These are phyloP conservation scores for Neodiprion fabricii DNA, from an alignment of 1,140 invertebrate species.

Conservation along the genomic window DNA sequence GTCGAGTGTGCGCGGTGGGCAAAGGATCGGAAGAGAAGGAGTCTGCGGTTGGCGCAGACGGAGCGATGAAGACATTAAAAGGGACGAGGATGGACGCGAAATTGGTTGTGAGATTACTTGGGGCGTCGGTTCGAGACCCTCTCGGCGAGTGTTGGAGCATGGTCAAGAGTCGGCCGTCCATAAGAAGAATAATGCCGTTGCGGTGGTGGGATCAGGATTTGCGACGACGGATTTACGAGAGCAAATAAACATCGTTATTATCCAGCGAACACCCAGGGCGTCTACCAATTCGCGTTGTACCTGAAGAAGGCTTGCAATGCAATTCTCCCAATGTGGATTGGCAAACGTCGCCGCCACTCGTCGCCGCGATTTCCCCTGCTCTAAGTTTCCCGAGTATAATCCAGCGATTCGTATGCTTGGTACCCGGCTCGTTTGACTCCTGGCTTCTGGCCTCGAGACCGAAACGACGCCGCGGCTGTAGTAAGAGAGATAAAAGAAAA, in stretches of 20 bases:
- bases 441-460: neutral
- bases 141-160: neutral
- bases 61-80: slow-evolving; percentile 52
- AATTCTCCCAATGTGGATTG: too few relatives aligned
- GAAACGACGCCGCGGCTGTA: too few relatives aligned
- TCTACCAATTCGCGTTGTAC: neutral
- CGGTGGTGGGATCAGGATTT: neutral
- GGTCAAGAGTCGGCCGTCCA: too few relatives aligned
- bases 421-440: neutral
- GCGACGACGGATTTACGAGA: neutral
- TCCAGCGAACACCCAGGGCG: slow-evolving; percentile 1
- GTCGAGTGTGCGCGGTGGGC: neutral
- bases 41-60: slow-evolving; percentile 35
- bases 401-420: neutral
- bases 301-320: too few relatives aligned
- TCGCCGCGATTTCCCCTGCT: too few relatives aligned
- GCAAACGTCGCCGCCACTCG: too few relatives aligned
- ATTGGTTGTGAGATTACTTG: slow-evolving; percentile 41
- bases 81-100: slow-evolving; percentile 43
- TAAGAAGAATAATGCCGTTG: neutral
- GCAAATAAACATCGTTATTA: neutral
- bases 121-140: neutral
- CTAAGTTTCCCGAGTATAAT: neutral
- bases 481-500: too few relatives aligned
- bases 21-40: neutral